Conservation (phyloP, 2,113 vertebrate genomes). For the Speoplatyrhinus poulsoni region DNA sequence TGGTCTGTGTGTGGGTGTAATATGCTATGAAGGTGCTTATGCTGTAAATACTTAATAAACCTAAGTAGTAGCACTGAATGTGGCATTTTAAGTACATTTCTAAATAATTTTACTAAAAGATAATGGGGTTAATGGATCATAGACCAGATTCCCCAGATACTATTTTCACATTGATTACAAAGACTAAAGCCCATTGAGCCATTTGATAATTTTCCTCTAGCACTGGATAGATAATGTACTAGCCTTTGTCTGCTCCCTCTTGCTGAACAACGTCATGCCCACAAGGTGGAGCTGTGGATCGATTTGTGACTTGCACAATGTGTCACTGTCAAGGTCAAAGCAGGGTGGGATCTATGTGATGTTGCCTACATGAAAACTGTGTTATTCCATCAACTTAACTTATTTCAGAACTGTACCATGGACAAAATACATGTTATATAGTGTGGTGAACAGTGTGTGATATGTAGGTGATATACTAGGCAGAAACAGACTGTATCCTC, state of each 20-base stretch:
- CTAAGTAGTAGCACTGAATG: too few species aligned
- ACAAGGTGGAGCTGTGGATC: conserved; percentile 67
- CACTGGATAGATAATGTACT: too few species aligned
- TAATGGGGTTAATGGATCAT: neutral
- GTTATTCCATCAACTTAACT: too few species aligned
- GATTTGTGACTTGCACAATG: conserved; percentile 28
- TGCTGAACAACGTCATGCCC: conserved; percentile 43
- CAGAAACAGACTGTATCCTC: too few species aligned
- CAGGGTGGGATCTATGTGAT: conserved; percentile 23
- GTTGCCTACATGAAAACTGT: conserved; percentile 4
- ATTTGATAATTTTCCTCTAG: too few species aligned
- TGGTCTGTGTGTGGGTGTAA: too few species aligned
- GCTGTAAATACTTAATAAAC: too few species aligned
- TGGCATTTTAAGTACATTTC: too few species aligned
- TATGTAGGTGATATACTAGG: too few species aligned
- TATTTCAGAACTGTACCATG: neutral
- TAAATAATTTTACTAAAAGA: too few species aligned
- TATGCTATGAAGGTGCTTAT: too few species aligned
- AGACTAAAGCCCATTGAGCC: conserved; percentile 3
- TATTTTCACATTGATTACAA: neutral
- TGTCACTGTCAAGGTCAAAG: conserved; percentile 65
- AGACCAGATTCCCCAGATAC: neutral
- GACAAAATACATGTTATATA: neutral
- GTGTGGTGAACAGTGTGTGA: neutral
- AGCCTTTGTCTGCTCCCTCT: conserved; percentile 1